phyloP scores from a whole-genome alignment of 2,797 vertebrate species.

The Sciurus carolinensis region DNA sequence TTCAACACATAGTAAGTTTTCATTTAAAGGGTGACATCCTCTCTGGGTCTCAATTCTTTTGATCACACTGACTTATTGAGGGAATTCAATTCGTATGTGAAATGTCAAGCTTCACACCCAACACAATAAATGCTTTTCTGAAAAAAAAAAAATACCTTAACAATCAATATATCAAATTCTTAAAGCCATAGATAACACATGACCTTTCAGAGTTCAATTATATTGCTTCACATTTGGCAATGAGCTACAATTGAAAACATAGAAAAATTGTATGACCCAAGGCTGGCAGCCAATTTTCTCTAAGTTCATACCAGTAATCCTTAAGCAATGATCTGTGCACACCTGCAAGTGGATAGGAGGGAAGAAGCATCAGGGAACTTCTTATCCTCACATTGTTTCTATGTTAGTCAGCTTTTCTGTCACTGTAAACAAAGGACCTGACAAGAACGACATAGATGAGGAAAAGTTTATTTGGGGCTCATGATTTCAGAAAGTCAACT shows the following conservation, averaged over 20 bases:
- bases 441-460: no score
- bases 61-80: neutral
- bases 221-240: neutral
- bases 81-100: neutral
- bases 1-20: no score
- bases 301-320: neutral
- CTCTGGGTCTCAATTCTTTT: no score
- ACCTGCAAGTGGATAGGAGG: neutral
- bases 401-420: no score
- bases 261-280: neutral
- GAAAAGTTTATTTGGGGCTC: no score
- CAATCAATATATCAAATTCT: neutral
- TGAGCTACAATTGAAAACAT: neutral
- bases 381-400: neutral
- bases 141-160: neutral
- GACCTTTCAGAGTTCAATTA: neutral
- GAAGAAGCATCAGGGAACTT: neutral
- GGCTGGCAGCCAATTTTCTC: neutral
- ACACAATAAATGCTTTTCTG: neutral
- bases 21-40: no score
- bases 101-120: fast-evolving
- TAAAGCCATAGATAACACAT: neutral
- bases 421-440: no score
- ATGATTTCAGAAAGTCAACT: no score
- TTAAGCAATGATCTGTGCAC: neutral